These are phyloP conservation scores for Drosophila subpulchrella DNA, from an alignment of 1,140 invertebrate species.

Conservation along the genomic window DNA sequence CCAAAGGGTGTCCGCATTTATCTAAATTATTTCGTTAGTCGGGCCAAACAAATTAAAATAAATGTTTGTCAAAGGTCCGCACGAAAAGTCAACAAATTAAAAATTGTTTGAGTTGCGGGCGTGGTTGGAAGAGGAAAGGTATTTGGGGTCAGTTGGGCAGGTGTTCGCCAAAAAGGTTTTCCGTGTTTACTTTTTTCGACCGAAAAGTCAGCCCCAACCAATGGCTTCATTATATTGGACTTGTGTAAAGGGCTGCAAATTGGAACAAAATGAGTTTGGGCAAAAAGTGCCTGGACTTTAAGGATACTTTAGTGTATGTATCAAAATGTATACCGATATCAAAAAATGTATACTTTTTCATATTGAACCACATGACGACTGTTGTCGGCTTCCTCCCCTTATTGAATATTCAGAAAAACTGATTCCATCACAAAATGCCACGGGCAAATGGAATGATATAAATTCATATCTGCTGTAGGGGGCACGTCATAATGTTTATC, in stretches of 20 bases:
- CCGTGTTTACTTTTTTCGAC: constrained; percentile 22
- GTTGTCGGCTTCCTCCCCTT: background rate
- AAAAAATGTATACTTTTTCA: background rate
- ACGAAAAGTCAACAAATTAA: constrained; percentile 69
- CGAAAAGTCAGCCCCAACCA: constrained; percentile 46
- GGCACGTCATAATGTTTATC: constrained; percentile 70
- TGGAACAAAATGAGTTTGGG: constrained; percentile 1
- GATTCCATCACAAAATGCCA: constrained; percentile 28
- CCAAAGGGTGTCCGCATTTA: constrained; percentile 49
- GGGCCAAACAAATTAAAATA: constrained; percentile 72
- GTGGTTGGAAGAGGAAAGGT: constrained; percentile 4
- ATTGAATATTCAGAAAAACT: constrained; percentile 26
- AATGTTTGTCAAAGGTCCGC: constrained; percentile 58
- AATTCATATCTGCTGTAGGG: constrained; percentile 52
- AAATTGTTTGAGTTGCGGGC: constrained; percentile 50
- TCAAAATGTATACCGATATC: background rate
- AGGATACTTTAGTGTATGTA: background rate
- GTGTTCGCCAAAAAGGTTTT: constrained; percentile 56
- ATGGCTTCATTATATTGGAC: constrained; percentile 59
- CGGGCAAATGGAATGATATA: constrained; percentile 56
- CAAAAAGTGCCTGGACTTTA: background rate
- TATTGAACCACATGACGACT: background rate
- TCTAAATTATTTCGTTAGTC: constrained; percentile 75
- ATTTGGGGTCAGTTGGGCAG: constrained; percentile 48
- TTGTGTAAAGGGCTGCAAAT: constrained; percentile 6